A percentile compares a stretch with the other conserved stretches of the same genome.
These are phyloP conservation scores for Odobenus rosmarus DNA, from an alignment of 2,113 vertebrate genomes.

Conservation along the genomic window DNA sequence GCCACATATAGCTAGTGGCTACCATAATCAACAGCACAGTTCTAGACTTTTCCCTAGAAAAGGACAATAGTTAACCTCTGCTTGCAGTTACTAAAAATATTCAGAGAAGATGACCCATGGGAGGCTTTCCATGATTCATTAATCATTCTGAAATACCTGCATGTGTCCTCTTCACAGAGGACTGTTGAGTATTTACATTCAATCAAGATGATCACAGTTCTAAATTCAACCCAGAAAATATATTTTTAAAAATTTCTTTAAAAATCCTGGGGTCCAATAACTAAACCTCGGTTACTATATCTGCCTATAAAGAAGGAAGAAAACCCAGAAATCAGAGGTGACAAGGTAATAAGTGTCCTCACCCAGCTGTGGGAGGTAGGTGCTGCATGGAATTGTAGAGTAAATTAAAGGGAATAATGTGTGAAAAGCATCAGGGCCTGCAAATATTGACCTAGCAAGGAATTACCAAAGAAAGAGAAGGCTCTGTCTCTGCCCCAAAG, in stretches of 20 bases:
- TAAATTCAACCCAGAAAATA: constrained; percentile 23
- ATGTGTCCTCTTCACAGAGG: not conserved
- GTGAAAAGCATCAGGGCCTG: not conserved
- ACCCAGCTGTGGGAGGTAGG: not conserved
- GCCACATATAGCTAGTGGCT: not conserved
- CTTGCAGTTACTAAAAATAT: not conserved
- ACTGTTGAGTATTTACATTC: not conserved
- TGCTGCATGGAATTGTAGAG: not conserved
- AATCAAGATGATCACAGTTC: not conserved
- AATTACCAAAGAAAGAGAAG: not conserved
- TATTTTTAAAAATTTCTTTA: not conserved
- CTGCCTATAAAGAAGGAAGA: not conserved
- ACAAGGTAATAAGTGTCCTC: not conserved
- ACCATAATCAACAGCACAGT: not conserved
- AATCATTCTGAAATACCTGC: constrained; percentile 29
- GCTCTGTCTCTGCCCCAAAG: not conserved
- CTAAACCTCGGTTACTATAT: not conserved
- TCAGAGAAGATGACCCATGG: not conserved
- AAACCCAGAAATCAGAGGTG: not conserved
- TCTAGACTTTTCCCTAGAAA: not conserved
- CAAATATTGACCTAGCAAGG: not conserved
- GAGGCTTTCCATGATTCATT: not conserved
- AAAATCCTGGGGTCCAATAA: not conserved
- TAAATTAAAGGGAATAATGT: not conserved
- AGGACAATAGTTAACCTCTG: not conserved